A percentile compares a stretch with the other conserved stretches of the same genome.
Conservation (phyloP, 2,888 invertebrate genomes). For the Drosophila leonis region DNA sequence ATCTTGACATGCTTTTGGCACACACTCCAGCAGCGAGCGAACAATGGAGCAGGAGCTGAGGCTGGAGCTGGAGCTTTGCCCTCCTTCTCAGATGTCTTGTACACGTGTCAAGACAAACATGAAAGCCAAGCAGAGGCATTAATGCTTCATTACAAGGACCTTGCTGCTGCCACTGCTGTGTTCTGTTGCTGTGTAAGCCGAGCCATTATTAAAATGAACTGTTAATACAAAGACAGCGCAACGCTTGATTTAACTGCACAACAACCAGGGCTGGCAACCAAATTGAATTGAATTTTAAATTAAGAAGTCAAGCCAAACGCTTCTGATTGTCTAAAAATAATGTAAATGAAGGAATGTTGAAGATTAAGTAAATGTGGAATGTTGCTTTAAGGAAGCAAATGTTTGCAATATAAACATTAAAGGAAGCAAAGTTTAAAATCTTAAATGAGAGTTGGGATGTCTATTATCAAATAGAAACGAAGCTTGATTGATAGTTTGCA, state of each 20-base stretch:
- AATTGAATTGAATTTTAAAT: slow-evolving; percentile 51
- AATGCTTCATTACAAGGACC: slow-evolving; percentile 73
- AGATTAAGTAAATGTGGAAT: background rate
- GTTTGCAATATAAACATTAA: background rate
- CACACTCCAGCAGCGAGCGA: slow-evolving; percentile 53
- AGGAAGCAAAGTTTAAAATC: background rate
- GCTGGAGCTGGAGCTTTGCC: background rate
- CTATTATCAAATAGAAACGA: background rate
- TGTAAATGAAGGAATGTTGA: background rate
- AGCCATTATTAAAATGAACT: slow-evolving; percentile 75
- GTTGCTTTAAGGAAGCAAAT: background rate
- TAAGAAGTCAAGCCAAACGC: slow-evolving; percentile 24
- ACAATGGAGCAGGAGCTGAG: slow-evolving; percentile 39
- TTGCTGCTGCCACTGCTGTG: slow-evolving; percentile 19
- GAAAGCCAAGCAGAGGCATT: slow-evolving; percentile 64
- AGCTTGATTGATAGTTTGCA: background rate
- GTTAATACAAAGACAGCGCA: slow-evolving; percentile 68
- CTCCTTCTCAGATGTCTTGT: slow-evolving; percentile 23
- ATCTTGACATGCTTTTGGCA: slow-evolving; percentile 73
- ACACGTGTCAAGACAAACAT: slow-evolving; percentile 73
- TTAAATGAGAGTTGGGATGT: background rate
- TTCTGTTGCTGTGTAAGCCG: slow-evolving; percentile 36
- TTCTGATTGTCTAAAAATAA: background rate
- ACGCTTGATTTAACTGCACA: slow-evolving; percentile 62
- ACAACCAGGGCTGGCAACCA: slow-evolving; percentile 35